phyloP scores from a whole-genome alignment of 1,140 invertebrate species.

The Macrostomum lignano region DNA sequence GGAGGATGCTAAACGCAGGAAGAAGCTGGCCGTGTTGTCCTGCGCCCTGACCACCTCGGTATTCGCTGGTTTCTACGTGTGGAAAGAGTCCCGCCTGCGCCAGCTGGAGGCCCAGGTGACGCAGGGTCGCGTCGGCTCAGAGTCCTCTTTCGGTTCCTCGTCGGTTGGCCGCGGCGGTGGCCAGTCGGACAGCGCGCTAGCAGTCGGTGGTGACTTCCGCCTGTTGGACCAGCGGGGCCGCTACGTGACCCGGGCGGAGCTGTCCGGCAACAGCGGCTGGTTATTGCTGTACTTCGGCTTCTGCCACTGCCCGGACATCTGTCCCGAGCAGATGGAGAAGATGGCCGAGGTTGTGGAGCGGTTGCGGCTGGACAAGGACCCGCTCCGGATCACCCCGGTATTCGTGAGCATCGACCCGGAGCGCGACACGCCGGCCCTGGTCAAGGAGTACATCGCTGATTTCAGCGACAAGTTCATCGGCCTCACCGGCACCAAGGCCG shows the following conservation, averaged over 20 bases:
- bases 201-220: conserved; percentile 5
- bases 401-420: conserved; percentile 90
- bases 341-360: conserved; percentile 35
- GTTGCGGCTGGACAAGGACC: background rate
- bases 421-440: conserved; percentile 51
- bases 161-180: no score
- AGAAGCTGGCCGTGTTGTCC: no score
- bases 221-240: conserved; percentile 1
- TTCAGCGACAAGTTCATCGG: conserved; percentile 40
- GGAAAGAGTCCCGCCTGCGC: no score
- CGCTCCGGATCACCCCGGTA: conserved; percentile 33
- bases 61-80: no score
- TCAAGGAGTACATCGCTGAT: conserved; percentile 68
- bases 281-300: conserved; percentile 90
- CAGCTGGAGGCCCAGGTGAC: no score
- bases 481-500: conserved; percentile 57
- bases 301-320: conserved; percentile 94
- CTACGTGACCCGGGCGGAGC: conserved; percentile 36
- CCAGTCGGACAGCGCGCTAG: conserved; percentile 1
- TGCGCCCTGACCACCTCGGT: no score
- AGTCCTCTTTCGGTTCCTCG: no score
- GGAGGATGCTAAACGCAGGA: no score
- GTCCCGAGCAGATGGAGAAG: conserved; percentile 95
- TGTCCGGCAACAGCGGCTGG: conserved; percentile 53
- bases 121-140: no score